Evolutionary conservation across 92 coral and sea anemone species (phyloP), one percentile per base, ranked within the genome.

Genomic region (Umimayanthus chanpuru): DNA sequence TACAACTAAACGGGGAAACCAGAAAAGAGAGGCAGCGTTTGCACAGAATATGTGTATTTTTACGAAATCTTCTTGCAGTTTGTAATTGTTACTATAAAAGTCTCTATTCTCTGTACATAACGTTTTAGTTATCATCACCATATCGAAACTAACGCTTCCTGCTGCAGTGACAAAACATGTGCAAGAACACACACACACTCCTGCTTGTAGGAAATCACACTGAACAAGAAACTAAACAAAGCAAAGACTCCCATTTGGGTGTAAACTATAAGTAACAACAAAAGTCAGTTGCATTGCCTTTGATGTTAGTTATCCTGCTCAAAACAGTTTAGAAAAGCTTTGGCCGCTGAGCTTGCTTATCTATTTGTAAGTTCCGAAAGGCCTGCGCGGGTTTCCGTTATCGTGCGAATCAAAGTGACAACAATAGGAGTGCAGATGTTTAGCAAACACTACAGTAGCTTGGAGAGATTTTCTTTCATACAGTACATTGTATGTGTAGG

Each of bases 321-420:
- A 39, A 32, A 65, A 38, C 85, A 58, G 71, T 39, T 81, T 65
- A 29, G 32, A 44, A 73, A 66, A 26, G 36, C 40, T 65, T 47
- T 73, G 77, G 43, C 78, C 28, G 67, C 32, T 44, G 30, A 72
- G 15, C 32, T 41, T 68, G 29, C 38, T 83, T 41, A 81, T 83
- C 78, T 71, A 47, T 83, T 83, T 47, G 64, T 47, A 28, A 83
- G 56, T 70, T 83, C 78, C 64, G 68, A 75, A 18, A 38, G 28
- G 47, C 36, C 36, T 23, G 73, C 9, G 76, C 28, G 58, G 36
- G 25, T 29, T 83, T 83, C 87, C 79, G 87, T 11, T 28, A 70
- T 71, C 16, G 15, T 18, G 2, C 7, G 65, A 68, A 70, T 67
- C 77, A 68, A 32, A 66, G 41, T 55, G 39, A 39, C 68, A 75